These are phyloP conservation scores for Octopus sinensis DNA, from an alignment of 1,140 invertebrate species.

Conservation along the genomic window DNA sequence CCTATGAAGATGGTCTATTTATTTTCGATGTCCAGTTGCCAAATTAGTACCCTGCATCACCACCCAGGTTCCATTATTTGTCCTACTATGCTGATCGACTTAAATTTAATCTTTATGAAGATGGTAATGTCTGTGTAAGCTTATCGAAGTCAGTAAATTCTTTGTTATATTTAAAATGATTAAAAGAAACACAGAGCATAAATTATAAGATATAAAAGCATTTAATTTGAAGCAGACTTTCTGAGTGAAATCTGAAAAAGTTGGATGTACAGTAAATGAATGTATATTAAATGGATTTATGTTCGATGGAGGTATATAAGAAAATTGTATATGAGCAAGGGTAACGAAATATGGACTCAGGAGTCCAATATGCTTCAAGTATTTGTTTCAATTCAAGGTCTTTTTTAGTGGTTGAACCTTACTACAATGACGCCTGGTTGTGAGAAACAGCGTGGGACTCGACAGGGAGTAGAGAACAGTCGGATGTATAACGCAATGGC, in stretches of 20 bases:
- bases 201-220: too few species aligned
- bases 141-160: too few species aligned
- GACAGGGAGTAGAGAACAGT: constrained; percentile 87
- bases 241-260: too few species aligned
- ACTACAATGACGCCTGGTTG: constrained; percentile 96
- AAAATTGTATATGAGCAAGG: too few species aligned
- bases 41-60: constrained; percentile 79
- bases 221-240: too few species aligned
- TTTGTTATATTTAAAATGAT: too few species aligned
- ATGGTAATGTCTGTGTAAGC: constrained; percentile 91
- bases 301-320: too few species aligned
- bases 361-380: too few species aligned
- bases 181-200: too few species aligned
- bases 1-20: constrained; percentile 91
- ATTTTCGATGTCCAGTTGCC: constrained; percentile 92
- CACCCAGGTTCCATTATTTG: constrained; percentile 86
- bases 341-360: too few species aligned
- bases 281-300: too few species aligned
- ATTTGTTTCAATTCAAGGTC: constrained; percentile 62
- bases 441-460: constrained; percentile 85
- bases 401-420: constrained; percentile 88
- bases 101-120: constrained; percentile 94
- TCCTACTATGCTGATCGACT: constrained; percentile 84
- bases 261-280: too few species aligned
- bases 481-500: constrained; percentile 97